Conservation (phyloP, 2,113 vertebrate species). For the Lophochroa leadbeateri region DNA sequence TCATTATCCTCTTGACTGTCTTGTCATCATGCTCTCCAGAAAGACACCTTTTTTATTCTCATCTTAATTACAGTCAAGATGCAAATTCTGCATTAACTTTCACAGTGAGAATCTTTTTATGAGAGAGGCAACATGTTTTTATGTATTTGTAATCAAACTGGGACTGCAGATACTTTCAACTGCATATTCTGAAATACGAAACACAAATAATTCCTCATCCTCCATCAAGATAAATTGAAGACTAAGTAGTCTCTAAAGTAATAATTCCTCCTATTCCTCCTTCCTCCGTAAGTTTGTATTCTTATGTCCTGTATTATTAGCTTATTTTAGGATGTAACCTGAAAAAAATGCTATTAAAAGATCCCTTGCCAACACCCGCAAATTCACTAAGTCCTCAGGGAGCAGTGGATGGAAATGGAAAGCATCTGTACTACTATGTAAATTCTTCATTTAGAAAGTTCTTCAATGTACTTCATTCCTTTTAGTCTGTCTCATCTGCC, state of each 20-base stretch:
- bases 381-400: neutral
- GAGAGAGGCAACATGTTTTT: neutral
- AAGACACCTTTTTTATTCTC: neutral
- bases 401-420: neutral
- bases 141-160: neutral
- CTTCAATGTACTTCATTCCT: neutral
- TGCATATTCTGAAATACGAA: neutral
- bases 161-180: neutral
- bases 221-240: neutral
- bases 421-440: neutral
- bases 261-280: neutral
- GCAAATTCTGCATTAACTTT: neutral
- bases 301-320: neutral
- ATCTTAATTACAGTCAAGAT: constrained; percentile 9
- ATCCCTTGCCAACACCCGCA: neutral
- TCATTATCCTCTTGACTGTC: neutral
- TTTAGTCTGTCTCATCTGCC: neutral
- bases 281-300: neutral
- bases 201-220: neutral
- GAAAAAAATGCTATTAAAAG: neutral
- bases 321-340: neutral
- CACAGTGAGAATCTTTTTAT: neutral
- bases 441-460: neutral
- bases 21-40: neutral
- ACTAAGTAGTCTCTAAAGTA: neutral